These are phyloP conservation scores for Bugulina stolonifera DNA, from an alignment of 2,888 invertebrate species.

Conservation along the genomic window DNA sequence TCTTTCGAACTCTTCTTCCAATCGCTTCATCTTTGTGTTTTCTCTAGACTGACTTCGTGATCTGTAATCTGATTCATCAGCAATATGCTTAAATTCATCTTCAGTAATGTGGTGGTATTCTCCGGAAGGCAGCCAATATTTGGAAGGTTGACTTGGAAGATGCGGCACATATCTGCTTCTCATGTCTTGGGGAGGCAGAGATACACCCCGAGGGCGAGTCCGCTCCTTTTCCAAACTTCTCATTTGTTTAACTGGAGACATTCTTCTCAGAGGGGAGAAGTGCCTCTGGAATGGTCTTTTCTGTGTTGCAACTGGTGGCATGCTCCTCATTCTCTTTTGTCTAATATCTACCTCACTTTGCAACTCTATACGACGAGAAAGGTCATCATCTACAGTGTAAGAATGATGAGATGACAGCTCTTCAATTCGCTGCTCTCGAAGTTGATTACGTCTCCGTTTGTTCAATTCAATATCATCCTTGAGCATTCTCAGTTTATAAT, in stretches of 20 bases:
- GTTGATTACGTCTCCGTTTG: neutral
- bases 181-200: neutral
- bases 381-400: neutral
- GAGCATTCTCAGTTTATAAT: neutral
- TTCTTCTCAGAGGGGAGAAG: neutral
- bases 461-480: constrained; percentile 21
- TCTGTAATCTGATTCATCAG: neutral
- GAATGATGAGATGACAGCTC: neutral
- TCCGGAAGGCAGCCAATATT: constrained; percentile 25
- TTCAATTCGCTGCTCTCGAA: neutral
- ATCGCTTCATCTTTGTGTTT: neutral
- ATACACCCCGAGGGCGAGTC: neutral
- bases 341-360: neutral
- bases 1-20: constrained; percentile 21
- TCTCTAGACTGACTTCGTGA: neutral
- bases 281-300: neutral
- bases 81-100: neutral
- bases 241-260: neutral
- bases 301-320: neutral
- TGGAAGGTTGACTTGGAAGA: constrained; percentile 24
- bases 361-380: neutral
- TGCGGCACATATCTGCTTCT: neutral
- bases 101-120: constrained; percentile 17
- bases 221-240: neutral
- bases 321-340: constrained; percentile 6